Percentiles rank a stretch among this genome's conserved stretches.
These are phyloP conservation scores for Aurelia sp. DNA, from an alignment of 30 jellyfish, hydroid and myxozoan species.

Conservation along the genomic window DNA sequence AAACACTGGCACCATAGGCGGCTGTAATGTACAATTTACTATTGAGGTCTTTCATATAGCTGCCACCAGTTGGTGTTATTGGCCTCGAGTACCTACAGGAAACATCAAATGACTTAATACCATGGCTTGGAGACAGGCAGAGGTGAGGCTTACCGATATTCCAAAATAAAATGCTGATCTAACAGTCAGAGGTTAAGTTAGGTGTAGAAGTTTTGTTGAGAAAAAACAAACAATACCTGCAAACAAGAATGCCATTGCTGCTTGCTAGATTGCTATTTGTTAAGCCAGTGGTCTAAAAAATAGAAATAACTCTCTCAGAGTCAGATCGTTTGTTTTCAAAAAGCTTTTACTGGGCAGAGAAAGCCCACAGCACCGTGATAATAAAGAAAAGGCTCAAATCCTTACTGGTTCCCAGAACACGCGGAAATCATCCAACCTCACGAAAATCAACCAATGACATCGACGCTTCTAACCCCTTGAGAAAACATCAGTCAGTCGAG, in stretches of 20 bases:
- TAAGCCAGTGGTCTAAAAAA: constrained; percentile 16
- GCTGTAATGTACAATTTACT: constrained; percentile 2
- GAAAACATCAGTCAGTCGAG: too few relatives aligned
- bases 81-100: constrained; percentile 31
- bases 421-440: too few relatives aligned
- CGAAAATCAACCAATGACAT: too few relatives aligned
- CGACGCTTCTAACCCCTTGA: too few relatives aligned
- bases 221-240: constrained; percentile 16
- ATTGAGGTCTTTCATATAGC: constrained; percentile 29
- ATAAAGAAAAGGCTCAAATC: too few relatives aligned
- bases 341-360: too few relatives aligned
- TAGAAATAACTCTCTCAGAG: not conserved
- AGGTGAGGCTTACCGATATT: not conserved
- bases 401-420: too few relatives aligned
- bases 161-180: too few relatives aligned
- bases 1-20: constrained; percentile 8
- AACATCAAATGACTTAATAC: not conserved
- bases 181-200: too few relatives aligned
- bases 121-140: not conserved
- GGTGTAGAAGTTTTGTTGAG: too few relatives aligned
- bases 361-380: too few relatives aligned
- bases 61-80: constrained; percentile 31
- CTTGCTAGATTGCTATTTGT: not conserved
- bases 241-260: constrained; percentile 3
- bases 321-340: too few relatives aligned